Evolutionary conservation across 2,797 vertebrate species (phyloP).

Genomic region (Decapterus maruadsi): DNA sequence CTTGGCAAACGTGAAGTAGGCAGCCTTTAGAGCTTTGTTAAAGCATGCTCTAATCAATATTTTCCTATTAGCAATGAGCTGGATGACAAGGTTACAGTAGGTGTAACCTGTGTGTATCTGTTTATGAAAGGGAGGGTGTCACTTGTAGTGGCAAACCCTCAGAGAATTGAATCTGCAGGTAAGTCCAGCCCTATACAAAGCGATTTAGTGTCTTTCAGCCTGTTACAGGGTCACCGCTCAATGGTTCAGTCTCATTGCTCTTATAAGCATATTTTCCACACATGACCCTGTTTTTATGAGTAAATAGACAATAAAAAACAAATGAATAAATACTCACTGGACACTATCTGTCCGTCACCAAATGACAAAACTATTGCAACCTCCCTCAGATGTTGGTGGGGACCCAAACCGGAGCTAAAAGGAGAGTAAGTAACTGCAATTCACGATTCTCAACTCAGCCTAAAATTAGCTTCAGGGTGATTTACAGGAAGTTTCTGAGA

Average conservation of each 20-base stretch:
- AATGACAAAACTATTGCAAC: neutral
- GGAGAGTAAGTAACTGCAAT: neutral
- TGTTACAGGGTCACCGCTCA: neutral
- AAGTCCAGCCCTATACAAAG: neutral
- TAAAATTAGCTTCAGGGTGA: too few relatives aligned
- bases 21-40: neutral
- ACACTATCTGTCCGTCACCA: neutral
- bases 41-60: neutral
- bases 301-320: too few relatives aligned
- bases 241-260: neutral
- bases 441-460: too few relatives aligned
- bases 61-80: neutral
- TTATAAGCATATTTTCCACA: neutral
- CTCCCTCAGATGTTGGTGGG: neutral
- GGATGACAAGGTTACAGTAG: neutral
- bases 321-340: neutral
- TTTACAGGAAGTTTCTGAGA: too few relatives aligned
- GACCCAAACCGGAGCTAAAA: neutral
- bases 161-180: neutral
- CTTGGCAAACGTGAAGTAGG: neutral
- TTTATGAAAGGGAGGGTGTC: neutral
- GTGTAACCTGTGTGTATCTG: too few relatives aligned
- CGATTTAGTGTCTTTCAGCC: neutral
- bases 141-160: neutral
- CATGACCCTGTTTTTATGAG: neutral